Base-by-base conservation (phyloP, 2,113 vertebrate genomes). In the Pantherophis guttatus region DNA sequence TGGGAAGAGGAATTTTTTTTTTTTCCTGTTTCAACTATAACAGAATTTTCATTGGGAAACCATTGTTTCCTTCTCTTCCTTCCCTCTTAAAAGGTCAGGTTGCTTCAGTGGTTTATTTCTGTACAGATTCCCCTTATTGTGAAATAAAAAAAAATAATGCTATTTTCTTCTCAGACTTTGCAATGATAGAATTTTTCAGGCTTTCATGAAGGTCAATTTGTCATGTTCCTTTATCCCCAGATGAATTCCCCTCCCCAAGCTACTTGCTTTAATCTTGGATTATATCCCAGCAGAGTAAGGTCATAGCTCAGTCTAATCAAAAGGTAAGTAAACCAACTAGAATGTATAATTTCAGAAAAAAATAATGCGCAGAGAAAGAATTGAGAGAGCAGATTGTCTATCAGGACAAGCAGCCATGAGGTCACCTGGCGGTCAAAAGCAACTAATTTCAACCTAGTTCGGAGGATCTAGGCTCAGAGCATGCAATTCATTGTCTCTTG, bases 391-490 rank as follows among this genome's bases (percentile, higher is more conserved):
- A 70, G 39, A 97, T 96, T 97, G 97, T 98, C 98, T 97, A 97
- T 97, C 97, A 98, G 98, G 93, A 96, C 65, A 94, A 97, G 96
- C 96, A 95, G 97, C 92, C 94, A 93, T n/a, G 96, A 96, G 98
- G 98, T 98, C 98, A 98, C 95, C 96, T 59, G 93, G 96, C 97
- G 98, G 98, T 98, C 98, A 98, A 97, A 98, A 97, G 96, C 97
- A 98, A 97, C 97, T 97, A 95, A 97, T 97, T 96, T 96, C 96
- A 96, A 96, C 95, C 96, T 97, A 96, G 96, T 97, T 96, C 96
- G 89, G 58, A 93, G 91, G 96, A 96, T 50, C 96, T 91, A 81
- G 96, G 94, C 95, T 93, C 62, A 26, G 86, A 9, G 93, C 70
- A 26, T 87, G 91, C 96, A 94, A 96, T 95, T 96, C 97, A 86